These are phyloP conservation scores for Pleuronectes platessa DNA, from an alignment of 2,113 vertebrate species.

Conservation along the genomic window DNA sequence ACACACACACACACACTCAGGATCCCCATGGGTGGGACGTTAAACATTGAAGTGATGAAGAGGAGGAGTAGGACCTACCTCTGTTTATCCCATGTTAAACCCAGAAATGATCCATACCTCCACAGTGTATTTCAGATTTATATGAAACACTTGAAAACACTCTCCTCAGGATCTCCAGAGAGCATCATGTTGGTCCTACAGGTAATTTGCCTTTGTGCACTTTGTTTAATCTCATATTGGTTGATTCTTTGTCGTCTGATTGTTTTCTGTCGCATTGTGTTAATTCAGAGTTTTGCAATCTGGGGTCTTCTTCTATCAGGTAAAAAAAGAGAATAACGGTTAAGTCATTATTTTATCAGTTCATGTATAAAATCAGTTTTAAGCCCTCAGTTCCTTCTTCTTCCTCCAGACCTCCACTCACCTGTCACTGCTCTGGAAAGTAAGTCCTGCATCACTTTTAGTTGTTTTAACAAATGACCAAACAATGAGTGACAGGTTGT, in stretches of 20 bases:
- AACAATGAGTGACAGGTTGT: no score
- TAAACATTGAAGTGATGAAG: not conserved
- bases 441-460: not conserved
- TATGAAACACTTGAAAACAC: not conserved
- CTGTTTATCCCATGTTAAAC: not conserved
- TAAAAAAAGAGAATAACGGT: not conserved
- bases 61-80: not conserved
- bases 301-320: constrained; percentile 48
- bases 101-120: not conserved
- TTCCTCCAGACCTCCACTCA: constrained; percentile 10
- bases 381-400: not conserved
- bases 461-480: not conserved
- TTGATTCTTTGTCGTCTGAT: not conserved
- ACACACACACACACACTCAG: not conserved
- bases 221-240: not conserved
- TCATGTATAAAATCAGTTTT: not conserved
- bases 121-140: no score
- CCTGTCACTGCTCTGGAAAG: constrained; percentile 8
- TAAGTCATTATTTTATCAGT: no score
- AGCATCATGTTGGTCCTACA: constrained; percentile 30
- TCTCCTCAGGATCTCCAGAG: not conserved
- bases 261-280: not conserved
- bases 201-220: constrained; percentile 17
- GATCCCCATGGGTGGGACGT: not conserved
- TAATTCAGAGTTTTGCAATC: constrained; percentile 20